Percentiles rank a stretch among this genome's conserved stretches.
Conservation (phyloP, 2,113 vertebrate genomes). For the Dromas ardeola region DNA sequence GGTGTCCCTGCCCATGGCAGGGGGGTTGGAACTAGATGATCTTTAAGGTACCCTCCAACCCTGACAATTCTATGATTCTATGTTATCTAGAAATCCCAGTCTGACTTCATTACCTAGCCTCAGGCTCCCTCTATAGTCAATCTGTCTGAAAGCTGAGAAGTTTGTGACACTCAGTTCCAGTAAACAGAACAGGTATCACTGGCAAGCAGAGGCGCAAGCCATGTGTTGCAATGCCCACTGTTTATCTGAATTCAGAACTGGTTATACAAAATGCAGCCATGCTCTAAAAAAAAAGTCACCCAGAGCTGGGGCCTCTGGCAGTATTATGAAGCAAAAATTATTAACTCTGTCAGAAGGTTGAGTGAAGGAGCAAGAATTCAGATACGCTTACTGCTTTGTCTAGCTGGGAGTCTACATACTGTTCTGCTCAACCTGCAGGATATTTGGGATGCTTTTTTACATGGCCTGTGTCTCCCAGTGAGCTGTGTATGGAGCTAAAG, state of each 20-base stretch:
- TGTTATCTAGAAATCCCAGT: not conserved
- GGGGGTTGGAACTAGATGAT: too few species aligned
- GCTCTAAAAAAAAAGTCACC: not conserved
- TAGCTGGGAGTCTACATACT: not conserved
- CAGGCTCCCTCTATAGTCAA: slow-evolving; percentile 15
- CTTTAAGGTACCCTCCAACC: too few species aligned
- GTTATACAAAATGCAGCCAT: not conserved
- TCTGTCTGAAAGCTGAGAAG: not conserved
- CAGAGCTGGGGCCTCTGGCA: not conserved
- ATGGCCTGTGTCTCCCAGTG: not conserved
- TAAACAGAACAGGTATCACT: not conserved
- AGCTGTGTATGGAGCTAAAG: not conserved
- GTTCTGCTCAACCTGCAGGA: not conserved
- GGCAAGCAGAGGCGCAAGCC: not conserved
- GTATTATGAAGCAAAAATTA: not conserved
- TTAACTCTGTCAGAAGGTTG: not conserved
- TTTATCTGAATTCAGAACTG: not conserved
- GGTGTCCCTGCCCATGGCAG: too few species aligned
- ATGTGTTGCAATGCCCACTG: not conserved
- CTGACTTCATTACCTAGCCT: not conserved
- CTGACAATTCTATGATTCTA: too few species aligned
- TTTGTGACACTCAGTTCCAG: not conserved
- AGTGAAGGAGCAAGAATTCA: not conserved
- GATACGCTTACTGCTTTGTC: not conserved
- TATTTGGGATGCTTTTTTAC: not conserved